Base-by-base conservation (phyloP, 2,888 invertebrate species). In the Tanytarsus gracilentus region DNA sequence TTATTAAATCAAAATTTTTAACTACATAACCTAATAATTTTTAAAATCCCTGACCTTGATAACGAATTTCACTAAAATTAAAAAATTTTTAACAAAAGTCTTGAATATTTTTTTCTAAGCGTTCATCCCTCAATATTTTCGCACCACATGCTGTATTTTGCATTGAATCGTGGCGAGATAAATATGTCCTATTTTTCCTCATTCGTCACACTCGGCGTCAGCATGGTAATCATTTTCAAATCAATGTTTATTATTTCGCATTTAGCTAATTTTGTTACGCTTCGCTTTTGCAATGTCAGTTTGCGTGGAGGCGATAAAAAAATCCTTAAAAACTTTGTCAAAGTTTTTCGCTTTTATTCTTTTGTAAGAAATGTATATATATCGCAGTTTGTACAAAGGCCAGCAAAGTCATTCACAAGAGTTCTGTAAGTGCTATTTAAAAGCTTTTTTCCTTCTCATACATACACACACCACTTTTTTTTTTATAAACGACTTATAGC, bases 181-280 rank as follows among this genome's bases (percentile, higher is more conserved):
- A n/a, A n/a, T n/a, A 36, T 36, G 14, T 36, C 36, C 16, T 14
- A n/a, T n/a, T 4, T 14, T 16, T 33, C 6, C 16, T 18, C 44
- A 16, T 44, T 44, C 16, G 21, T 8, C 16, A 16, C 44, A 16
- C 9, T n/a, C 14, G 27, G 49, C 49, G 27, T 16, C 49, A 49
- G 27, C 49, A 40, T 9, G 40, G 26, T 30, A 58, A 48, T 58
- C 58, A 18, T 58, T 58, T 48, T 21, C 18, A 48, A 30, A 58
- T 58, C 58, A 58, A 58, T 40, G 40, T 58, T 18, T 58, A 58
- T 58, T 48, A 58, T 58, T 58, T 44, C 29, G n/a, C 30, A 44
- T 29, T 58, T 30, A 48, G 48, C 58, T 58, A 58, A 40, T 48
- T 44, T 44, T 44, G 44, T 9, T 44, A 23, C 44, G 21, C 21